Percentiles rank a stretch among this genome's conserved stretches.
phyloP scores from a whole-genome alignment of 1,140 invertebrate species.

The Atopsyche davidsoni region DNA sequence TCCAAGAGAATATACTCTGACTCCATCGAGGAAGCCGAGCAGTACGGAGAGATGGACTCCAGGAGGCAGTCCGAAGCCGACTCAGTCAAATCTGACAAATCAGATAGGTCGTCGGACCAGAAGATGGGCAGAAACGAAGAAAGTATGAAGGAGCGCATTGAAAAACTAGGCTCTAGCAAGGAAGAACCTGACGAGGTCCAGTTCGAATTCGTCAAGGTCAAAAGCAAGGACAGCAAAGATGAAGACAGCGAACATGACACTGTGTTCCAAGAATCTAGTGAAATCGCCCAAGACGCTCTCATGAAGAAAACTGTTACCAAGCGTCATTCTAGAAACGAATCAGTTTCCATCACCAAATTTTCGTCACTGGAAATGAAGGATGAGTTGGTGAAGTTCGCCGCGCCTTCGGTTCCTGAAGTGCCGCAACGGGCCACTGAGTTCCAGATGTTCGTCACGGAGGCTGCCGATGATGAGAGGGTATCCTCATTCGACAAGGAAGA shows the following conservation, averaged over 20 bases:
- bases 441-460: constrained; percentile 47
- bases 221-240: constrained; percentile 8
- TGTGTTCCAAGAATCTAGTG: constrained; percentile 34
- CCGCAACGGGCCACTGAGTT: constrained; percentile 35
- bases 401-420: constrained; percentile 32
- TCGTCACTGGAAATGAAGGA: constrained; percentile 40
- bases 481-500: constrained; percentile 43
- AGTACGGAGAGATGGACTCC: constrained; percentile 39
- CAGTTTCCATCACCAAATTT: constrained; percentile 42
- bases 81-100: constrained; percentile 47
- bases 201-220: constrained; percentile 19
- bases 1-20: constrained; percentile 49
- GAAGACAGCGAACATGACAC: constrained; percentile 37
- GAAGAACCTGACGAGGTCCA: neutral
- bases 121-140: constrained; percentile 34
- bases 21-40: constrained; percentile 48
- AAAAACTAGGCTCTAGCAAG: constrained; percentile 9
- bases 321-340: constrained; percentile 45
- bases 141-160: constrained; percentile 13
- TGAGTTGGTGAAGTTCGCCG: constrained; percentile 31
- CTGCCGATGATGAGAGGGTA: constrained; percentile 39
- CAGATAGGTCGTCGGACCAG: constrained; percentile 34
- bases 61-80: constrained; percentile 47
- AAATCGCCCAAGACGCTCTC: constrained; percentile 34
- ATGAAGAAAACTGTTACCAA: constrained; percentile 47